These are phyloP conservation scores for Hirtodrosophila trivittata DNA, from an alignment of 2,888 invertebrate species.

Conservation along the genomic window DNA sequence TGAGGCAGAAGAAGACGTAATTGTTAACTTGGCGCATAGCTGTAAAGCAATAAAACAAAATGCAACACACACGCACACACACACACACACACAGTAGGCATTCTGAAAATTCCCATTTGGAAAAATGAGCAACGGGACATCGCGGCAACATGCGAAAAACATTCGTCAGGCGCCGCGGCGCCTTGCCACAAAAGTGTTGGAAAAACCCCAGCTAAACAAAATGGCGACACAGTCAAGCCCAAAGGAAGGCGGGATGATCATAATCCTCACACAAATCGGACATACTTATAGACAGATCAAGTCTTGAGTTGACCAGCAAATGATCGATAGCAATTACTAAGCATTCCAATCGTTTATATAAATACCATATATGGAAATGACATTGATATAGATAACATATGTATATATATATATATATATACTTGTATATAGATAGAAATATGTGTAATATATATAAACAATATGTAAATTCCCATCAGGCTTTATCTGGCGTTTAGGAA, in stretches of 20 bases:
- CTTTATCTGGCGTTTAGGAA: too few species aligned
- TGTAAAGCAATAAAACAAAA: slow-evolving; percentile 67
- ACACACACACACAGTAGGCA: slow-evolving; percentile 1
- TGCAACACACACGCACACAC: slow-evolving; percentile 22
- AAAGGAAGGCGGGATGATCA: too few species aligned
- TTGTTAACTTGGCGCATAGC: slow-evolving; percentile 75
- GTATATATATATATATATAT: background rate
- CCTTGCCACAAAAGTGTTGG: slow-evolving; percentile 25
- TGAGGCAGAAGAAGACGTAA: slow-evolving; percentile 26
- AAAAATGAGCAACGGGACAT: slow-evolving; percentile 17
- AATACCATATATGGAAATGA: too few species aligned
- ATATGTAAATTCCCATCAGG: too few species aligned
- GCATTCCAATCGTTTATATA: too few species aligned
- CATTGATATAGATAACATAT: too few species aligned
- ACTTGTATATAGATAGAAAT: too few species aligned
- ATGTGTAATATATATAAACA: too few species aligned
- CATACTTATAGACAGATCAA: too few species aligned
- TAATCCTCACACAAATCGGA: too few species aligned
- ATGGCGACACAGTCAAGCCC: background rate
- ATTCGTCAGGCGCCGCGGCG: slow-evolving; percentile 48
- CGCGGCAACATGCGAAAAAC: slow-evolving; percentile 14
- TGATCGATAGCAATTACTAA: too few species aligned
- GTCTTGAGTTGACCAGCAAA: too few species aligned
- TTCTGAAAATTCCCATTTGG: slow-evolving; percentile 28
- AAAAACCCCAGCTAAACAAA: slow-evolving; percentile 4